phyloP scores from a whole-genome alignment of 2,888 invertebrate species.

The Notocelia uddmanniana region DNA sequence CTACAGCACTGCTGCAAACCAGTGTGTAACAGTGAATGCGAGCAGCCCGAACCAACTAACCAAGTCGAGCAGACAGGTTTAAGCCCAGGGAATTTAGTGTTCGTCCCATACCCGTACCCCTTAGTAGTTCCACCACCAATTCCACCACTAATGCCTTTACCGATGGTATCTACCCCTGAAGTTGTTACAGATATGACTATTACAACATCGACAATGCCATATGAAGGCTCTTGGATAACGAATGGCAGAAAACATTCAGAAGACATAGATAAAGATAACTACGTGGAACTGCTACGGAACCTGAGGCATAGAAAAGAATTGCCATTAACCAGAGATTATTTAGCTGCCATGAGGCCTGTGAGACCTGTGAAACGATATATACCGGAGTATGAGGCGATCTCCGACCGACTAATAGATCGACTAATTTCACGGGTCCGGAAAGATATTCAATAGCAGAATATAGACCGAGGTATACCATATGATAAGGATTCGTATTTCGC shows the following conservation, averaged over 20 bases:
- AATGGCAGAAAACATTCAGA: background rate
- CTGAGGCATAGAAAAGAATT: slow-evolving; percentile 2
- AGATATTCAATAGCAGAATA: slow-evolving; percentile 17
- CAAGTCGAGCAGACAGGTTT: background rate
- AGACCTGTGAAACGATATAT: slow-evolving; percentile 3
- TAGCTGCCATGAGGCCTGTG: background rate
- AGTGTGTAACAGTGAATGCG: slow-evolving; percentile 30
- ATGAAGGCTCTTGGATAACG: background rate
- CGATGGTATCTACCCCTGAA: too few species aligned
- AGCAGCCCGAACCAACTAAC: background rate
- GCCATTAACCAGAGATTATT: background rate
- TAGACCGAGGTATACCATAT: background rate
- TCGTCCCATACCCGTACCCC: slow-evolving; percentile 49
- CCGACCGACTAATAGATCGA: slow-evolving; percentile 14
- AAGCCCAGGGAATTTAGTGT: slow-evolving; percentile 35
- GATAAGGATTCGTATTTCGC: too few species aligned
- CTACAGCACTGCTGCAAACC: slow-evolving; percentile 39
- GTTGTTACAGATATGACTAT: background rate
- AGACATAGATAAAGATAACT: background rate
- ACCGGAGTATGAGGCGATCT: background rate
- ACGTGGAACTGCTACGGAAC: background rate
- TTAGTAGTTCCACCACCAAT: slow-evolving; percentile 36
- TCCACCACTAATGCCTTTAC: background rate
- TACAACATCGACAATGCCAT: slow-evolving; percentile 18
- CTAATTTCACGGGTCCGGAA: slow-evolving; percentile 37